Base-by-base conservation (phyloP, 2,113 vertebrate genomes). In the Trachemys scripta region DNA sequence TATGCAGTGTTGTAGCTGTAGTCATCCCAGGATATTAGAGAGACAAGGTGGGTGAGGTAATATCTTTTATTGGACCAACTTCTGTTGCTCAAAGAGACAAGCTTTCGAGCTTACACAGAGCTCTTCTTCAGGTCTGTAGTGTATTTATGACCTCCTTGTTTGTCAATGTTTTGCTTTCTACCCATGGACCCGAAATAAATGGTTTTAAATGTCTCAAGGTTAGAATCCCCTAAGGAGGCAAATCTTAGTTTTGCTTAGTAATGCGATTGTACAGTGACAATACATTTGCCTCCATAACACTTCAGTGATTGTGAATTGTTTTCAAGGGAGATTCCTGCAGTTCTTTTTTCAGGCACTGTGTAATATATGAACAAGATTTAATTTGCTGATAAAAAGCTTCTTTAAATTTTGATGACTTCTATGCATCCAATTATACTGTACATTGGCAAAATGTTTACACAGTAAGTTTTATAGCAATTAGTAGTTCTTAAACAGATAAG, bases 161-260 rank as follows among this genome's bases (percentile, higher is more conserved):
- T 38, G 38, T 8, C n/a, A 45, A 31, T 38, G 24, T 22, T 56
- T 38, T 84, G 25, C 5, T 94, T 17, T 45, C 59, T 89, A 51
- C 10, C 5, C 35, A 42, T 78, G 49, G 54, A 82, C 9, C 20
- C 90, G 75, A 94, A 93, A 87, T 29, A 84, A 92, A 59, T 81
- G 87, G 93, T 42, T 76, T 82, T 54, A 80, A 88, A 91, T 54
- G 5, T 75, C 80, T 87, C n/a, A 17, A 95, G 75, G 45, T 84
- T 89, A 94, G 69, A 87, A 95, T 93, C 89, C 95, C 59, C 84
- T 82, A 88, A 88, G 69, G 62, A 89, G 88, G 57, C 51, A 92
- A 89, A 95, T 24, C 35, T 93, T 94, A 89, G 45, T 94, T 94
- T 69, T 95, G 75, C 38, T 88, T 76, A 17, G 51, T 84, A 88